Evolutionary conservation across 2,797 vertebrate genomes (phyloP).

Genomic region (Falco columbarius): DNA sequence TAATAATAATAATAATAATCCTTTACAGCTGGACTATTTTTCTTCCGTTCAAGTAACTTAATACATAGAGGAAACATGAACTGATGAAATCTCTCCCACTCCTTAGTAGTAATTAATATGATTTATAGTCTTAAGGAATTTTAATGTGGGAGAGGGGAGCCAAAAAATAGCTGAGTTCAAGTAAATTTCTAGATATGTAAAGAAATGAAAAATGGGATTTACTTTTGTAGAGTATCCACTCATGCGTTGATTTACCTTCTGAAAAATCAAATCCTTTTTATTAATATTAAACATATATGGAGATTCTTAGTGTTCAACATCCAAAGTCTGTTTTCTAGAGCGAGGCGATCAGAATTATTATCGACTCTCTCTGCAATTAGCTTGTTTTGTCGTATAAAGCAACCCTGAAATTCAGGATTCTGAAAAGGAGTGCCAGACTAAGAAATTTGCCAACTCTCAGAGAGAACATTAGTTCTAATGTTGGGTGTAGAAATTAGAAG

Average conservation of each 20-base stretch:
- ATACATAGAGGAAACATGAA: background rate
- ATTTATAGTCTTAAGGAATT: background rate
- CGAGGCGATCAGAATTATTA: background rate
- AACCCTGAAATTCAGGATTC: background rate
- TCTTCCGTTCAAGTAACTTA: background rate
- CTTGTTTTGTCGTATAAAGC: background rate
- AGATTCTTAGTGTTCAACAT: background rate
- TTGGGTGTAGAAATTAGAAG: background rate
- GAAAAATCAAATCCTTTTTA: background rate
- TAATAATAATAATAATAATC: background rate
- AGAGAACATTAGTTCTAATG: background rate
- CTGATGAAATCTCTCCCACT: background rate
- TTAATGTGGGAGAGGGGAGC: background rate
- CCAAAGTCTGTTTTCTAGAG: background rate
- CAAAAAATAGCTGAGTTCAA: background rate
- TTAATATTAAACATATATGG: background rate
- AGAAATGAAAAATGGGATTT: background rate
- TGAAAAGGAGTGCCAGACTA: background rate
- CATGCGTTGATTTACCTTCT: background rate
- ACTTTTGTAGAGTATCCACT: background rate
- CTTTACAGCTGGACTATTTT: background rate
- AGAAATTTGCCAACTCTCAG: background rate
- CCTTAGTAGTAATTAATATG: background rate
- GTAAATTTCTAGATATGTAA: background rate
- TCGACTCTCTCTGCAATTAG: background rate